Base-by-base conservation (phyloP, 2,797 vertebrate genomes). In the Muscicapa striata region DNA sequence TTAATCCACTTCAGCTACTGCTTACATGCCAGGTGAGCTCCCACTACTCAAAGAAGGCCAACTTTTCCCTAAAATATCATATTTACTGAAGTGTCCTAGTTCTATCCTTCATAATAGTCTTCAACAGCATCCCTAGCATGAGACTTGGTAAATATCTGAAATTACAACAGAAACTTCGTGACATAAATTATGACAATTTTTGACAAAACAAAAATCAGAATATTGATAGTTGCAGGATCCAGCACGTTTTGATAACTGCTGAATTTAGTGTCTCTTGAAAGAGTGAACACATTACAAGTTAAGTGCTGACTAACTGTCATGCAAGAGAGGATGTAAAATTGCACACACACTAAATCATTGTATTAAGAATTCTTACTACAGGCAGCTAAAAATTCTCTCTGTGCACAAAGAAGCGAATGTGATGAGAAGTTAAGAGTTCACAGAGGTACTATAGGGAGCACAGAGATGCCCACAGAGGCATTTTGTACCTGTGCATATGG, bases 401-500 rank as follows among this genome's bases (percentile, higher is more conserved):
- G 16, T 13, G 20, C 63, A 61, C 11, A 2, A 58, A 83, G 58
- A 26, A 63, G n/a, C 1, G 38, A 26, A 29, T 0, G 23, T 18
- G 30, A 61, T 7, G 18, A 20, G 3, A 58, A 59, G 38, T 14
- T 24, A 13, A 6, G n/a, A 40, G 38, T 9, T 89, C 26, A 40
- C 32, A 13, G 10, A 11, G 17, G 3, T 38, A 8, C 4, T 7
- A 3, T 10, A 48, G 19, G 30, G 43, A 30, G 17, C 29, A 40
- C 21, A 13, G 10, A 11, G 19, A 5, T 34, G 32, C 11, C 41
- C 29, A 24, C 23, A 41, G 15, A 40, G 36, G 5, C 18, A 10
- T 3, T 1, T 9, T 20, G 26, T 94, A 99, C 99, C 98, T 99
- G 99, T 97, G 99, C 99, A 54, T 99, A 99, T 1, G 99, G 99